phyloP scores from a whole-genome alignment of 2,888 invertebrate species.

The Diarsia rubi region DNA sequence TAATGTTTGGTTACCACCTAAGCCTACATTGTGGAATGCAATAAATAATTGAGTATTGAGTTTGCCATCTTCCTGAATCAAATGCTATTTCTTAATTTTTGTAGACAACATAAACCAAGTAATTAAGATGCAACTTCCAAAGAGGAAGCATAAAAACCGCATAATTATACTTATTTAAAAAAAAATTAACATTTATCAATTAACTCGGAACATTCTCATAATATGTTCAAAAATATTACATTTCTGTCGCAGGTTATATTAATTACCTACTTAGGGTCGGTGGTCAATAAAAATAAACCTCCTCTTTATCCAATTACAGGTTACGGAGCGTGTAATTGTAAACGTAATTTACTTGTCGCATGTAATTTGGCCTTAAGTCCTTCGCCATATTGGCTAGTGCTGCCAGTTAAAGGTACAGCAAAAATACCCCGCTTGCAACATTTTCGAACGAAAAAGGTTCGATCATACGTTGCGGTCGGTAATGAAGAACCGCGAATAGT shows the following conservation, averaged over 20 bases:
- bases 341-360: slow-evolving; percentile 77
- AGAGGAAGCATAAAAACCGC: neutral
- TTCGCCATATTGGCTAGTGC: slow-evolving; percentile 51
- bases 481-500: neutral
- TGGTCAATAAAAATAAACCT: slow-evolving; percentile 53
- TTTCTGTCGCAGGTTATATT: slow-evolving; percentile 36
- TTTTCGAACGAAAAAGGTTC: neutral
- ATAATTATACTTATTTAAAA: neutral
- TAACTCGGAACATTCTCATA: slow-evolving; percentile 5
- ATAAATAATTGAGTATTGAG: too few relatives aligned
- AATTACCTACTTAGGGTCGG: slow-evolving; percentile 47
- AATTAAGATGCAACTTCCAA: neutral
- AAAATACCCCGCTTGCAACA: slow-evolving; percentile 2
- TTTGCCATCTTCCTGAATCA: neutral
- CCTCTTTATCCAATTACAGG: slow-evolving; percentile 75
- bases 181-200: slow-evolving; percentile 26
- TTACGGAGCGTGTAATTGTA: slow-evolving; percentile 72
- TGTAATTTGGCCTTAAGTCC: slow-evolving; percentile 63
- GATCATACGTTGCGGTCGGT: neutral
- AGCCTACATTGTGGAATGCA: too few relatives aligned
- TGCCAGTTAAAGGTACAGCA: slow-evolving; percentile 31
- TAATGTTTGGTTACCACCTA: too few relatives aligned
- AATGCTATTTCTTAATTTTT: slow-evolving; percentile 1
- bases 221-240: slow-evolving; percentile 34
- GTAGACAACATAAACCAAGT: neutral